Evolutionary conservation across 1,140 invertebrate genomes (phyloP).

Genomic region (Drosophila rufa): DNA sequence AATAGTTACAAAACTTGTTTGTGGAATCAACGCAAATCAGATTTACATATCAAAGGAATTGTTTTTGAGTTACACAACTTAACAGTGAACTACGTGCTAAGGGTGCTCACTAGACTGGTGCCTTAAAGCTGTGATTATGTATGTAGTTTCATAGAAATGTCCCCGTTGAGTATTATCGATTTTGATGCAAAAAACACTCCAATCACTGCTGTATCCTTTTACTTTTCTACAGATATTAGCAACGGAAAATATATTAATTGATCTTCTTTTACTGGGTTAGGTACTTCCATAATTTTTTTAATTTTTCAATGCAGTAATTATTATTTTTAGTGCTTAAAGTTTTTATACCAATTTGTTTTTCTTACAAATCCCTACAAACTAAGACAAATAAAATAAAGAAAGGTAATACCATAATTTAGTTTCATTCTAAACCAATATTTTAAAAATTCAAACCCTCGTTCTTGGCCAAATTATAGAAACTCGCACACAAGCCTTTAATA

Average conservation of each 20-base stretch:
- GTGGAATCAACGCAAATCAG: constrained; percentile 72
- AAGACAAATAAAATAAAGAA: neutral
- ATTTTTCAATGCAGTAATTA: too few species aligned
- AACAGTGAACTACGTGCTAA: constrained; percentile 44
- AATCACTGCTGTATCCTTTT: neutral
- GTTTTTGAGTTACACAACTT: constrained; percentile 33
- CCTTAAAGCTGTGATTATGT: constrained; percentile 25
- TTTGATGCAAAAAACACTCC: constrained; percentile 17
- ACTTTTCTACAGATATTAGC: neutral
- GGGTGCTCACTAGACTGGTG: constrained; percentile 37
- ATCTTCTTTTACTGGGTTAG: neutral
- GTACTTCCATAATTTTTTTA: too few species aligned
- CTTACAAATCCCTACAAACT: neutral
- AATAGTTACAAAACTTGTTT: constrained; percentile 52
- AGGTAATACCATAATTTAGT: constrained; percentile 3
- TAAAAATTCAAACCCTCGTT: neutral
- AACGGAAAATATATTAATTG: neutral
- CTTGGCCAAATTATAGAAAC: neutral
- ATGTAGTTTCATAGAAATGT: constrained; percentile 16
- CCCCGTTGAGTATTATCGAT: constrained; percentile 31
- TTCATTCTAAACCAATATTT: neutral
- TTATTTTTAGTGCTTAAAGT: neutral
- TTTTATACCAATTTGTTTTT: too few species aligned
- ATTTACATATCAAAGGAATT: constrained; percentile 71
- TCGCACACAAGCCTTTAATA: neutral